A percentile compares a stretch with the other conserved stretches of the same genome.
These are phyloP conservation scores for Pogoniulus pusillus DNA, from an alignment of 2,797 vertebrate species.

Conservation along the genomic window DNA sequence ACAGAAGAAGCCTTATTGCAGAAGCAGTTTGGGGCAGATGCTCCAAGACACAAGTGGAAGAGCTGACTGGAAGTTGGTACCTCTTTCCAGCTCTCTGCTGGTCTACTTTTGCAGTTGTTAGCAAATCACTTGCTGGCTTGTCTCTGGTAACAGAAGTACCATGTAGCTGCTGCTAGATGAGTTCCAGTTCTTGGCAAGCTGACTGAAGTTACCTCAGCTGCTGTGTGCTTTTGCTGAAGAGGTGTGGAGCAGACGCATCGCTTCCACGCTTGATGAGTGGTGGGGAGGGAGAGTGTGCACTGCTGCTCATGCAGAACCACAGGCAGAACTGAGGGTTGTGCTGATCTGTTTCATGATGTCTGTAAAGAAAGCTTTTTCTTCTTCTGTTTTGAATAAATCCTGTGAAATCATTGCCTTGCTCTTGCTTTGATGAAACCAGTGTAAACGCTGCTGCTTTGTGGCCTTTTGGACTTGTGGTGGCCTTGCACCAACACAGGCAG, in stretches of 20 bases:
- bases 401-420: not conserved
- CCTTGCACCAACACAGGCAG: not conserved
- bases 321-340: not conserved
- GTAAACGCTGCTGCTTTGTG: fast-evolving
- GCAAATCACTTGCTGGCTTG: not conserved
- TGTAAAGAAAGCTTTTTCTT: conserved; percentile 22
- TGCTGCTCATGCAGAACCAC: not conserved
- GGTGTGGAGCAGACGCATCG: not conserved
- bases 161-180: not conserved
- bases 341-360: not conserved
- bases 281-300: not conserved
- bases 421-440: not conserved
- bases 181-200: not conserved
- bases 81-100: not conserved
- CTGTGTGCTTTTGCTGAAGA: not conserved
- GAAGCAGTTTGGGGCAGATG: not conserved
- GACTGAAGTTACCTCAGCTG: not conserved
- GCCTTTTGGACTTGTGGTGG: not conserved
- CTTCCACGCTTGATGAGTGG: not conserved
- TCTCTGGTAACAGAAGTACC: not conserved
- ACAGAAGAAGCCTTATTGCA: not conserved
- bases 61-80: not conserved
- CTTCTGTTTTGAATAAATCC: conserved; percentile 38
- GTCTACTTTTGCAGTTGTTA: not conserved
- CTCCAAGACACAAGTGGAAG: not conserved